Percentiles rank a stretch among this genome's conserved stretches.
These are phyloP conservation scores for Iphiclides podalirius DNA, from an alignment of 2,888 invertebrate species.

Conservation along the genomic window DNA sequence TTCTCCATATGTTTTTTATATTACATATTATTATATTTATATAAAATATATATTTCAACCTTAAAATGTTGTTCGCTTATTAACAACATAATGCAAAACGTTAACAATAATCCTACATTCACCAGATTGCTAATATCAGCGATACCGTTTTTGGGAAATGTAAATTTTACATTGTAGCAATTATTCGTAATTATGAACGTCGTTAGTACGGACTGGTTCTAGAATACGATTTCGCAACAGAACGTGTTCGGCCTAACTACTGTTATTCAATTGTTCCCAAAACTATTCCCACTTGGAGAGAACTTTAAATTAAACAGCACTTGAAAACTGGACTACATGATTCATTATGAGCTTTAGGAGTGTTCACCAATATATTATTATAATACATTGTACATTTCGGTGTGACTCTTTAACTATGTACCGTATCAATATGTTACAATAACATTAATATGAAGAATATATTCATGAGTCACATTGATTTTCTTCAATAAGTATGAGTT, in stretches of 20 bases:
- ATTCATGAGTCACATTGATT: too few species aligned
- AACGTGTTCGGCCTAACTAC: constrained; percentile 21
- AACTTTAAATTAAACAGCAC: constrained; percentile 26
- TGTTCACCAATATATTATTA: constrained; percentile 4
- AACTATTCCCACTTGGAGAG: constrained; percentile 18
- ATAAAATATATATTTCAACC: too few species aligned
- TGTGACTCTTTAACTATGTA: too few species aligned
- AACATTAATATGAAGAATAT: too few species aligned
- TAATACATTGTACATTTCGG: too few species aligned
- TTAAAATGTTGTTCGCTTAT: too few species aligned
- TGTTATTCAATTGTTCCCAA: constrained; percentile 23
- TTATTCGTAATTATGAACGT: constrained; percentile 13
- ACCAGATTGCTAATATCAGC: background rate
- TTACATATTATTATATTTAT: too few species aligned
- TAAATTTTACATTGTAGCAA: constrained; percentile 5
- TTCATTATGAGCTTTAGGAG: constrained; percentile 18
- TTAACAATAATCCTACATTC: background rate
- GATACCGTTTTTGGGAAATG: background rate
- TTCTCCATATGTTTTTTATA: too few species aligned
- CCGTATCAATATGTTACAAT: too few species aligned
- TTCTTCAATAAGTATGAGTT: too few species aligned
- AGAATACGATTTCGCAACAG: constrained; percentile 19
- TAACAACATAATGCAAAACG: too few species aligned
- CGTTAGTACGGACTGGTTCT: constrained; percentile 5
- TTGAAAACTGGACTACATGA: constrained; percentile 11